These are phyloP conservation scores for Alviniconcha marisindica DNA, from an alignment of 1,140 invertebrate genomes.

Conservation along the genomic window DNA sequence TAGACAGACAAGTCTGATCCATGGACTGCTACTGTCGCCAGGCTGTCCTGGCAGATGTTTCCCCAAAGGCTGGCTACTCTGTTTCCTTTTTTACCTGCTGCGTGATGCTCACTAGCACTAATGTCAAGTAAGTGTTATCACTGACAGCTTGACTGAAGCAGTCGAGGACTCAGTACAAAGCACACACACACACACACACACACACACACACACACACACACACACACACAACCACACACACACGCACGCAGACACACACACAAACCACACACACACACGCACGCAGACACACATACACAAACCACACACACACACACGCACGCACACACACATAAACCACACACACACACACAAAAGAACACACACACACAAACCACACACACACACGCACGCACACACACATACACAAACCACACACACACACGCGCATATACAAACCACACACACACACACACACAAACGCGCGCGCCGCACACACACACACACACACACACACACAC, in stretches of 20 bases:
- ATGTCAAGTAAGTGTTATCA: neutral
- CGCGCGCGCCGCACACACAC: too few relatives aligned
- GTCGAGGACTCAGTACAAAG: neutral
- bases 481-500: too few relatives aligned
- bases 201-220: neutral
- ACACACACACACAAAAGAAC: neutral
- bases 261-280: neutral
- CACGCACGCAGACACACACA: neutral
- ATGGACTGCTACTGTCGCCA: too few relatives aligned
- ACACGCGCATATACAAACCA: neutral
- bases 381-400: neutral
- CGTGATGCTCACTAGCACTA: neutral
- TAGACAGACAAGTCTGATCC: too few relatives aligned
- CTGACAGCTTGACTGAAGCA: neutral
- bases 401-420: neutral
- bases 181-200: neutral
- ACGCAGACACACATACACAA: neutral
- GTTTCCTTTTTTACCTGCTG: neutral
- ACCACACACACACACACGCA: neutral
- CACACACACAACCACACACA: conserved; percentile 11
- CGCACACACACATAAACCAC: neutral
- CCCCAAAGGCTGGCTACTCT: too few relatives aligned
- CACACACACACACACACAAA: too few relatives aligned
- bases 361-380: neutral
- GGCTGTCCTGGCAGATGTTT: too few relatives aligned